These are phyloP conservation scores for Chymomyza costata DNA, from an alignment of 1,140 invertebrate genomes.

Conservation along the genomic window DNA sequence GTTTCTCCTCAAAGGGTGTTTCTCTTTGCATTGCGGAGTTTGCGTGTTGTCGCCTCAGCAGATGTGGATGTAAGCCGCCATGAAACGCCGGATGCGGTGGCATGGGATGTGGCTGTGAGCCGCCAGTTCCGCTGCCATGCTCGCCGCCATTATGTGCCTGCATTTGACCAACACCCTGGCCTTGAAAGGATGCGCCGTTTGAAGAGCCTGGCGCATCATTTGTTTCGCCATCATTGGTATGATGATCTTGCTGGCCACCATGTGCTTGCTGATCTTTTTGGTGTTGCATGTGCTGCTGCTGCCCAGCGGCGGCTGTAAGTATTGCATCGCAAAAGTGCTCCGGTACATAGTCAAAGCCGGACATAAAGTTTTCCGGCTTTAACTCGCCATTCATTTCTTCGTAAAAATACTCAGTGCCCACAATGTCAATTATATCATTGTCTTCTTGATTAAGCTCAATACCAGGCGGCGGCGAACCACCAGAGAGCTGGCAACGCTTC, in stretches of 20 bases:
- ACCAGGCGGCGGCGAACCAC: constrained; percentile 64
- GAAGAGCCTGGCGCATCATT: constrained; percentile 68
- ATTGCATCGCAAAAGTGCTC: constrained; percentile 73
- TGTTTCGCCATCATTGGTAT: constrained; percentile 65
- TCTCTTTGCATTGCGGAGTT: constrained; percentile 41
- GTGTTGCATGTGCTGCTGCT: constrained; percentile 56
- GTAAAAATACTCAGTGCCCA: constrained; percentile 71
- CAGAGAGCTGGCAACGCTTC: constrained; percentile 67
- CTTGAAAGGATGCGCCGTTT: constrained; percentile 63
- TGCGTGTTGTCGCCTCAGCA: constrained; percentile 55
- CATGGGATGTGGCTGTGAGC: constrained; percentile 52
- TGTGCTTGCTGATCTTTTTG: constrained; percentile 55
- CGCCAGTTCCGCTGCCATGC: constrained; percentile 34
- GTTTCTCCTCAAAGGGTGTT: constrained; percentile 65
- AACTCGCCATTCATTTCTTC: constrained; percentile 73
- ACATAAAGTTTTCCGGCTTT: constrained; percentile 71
- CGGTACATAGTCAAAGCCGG: constrained; percentile 66
- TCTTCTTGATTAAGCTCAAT: constrained; percentile 72
- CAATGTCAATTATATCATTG: constrained; percentile 71
- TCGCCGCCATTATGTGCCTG: constrained; percentile 56
- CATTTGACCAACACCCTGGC: constrained; percentile 50
- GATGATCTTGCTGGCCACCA: constrained; percentile 62
- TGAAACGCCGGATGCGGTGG: constrained; percentile 64
- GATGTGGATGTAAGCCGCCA: constrained; percentile 62
- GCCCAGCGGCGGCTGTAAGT: constrained; percentile 61